Evolutionary conservation across 2,888 invertebrate genomes (phyloP), one percentile per base, ranked within the genome.

Genomic region (Drosophila peninsularis): DNA sequence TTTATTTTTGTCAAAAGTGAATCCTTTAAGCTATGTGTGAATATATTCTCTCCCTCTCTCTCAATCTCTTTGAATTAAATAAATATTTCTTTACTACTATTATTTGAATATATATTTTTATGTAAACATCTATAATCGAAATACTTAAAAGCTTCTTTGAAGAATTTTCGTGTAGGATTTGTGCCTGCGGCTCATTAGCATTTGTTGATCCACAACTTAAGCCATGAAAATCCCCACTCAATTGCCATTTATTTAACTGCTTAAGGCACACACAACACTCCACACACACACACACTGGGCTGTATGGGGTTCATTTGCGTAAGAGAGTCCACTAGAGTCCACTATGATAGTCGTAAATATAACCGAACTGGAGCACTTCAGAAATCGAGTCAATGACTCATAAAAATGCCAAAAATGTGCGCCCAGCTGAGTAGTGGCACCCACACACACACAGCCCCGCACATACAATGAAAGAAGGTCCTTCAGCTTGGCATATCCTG

Each of bases 311-410:
- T 79, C 62, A 79, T 76, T 76, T 76, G 80, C 76, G 53, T 77
- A 70, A 61, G 55, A 49, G 68, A 37, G 61, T 70, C 61, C 70
- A 69, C 53, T 37, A 36, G 62, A 62, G 75, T 74, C 57, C 63
- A 62, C 77, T 53, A 53, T 30, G 62, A 45, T 42, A 49, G 63
- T 77, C 68, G 49, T 67, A 71, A 58, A 68, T 75, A 75, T 66
- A 68, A 57, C 56, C 56, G 27, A 41, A 37, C 72, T 36, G 34
- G 49, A 50, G 65, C 84, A 83, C 87, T 88, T 70, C 78, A 78
- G 82, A 87, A 88, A 87, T 83, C 89, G 89, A 88, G 78, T 83
- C 89, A 83, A 83, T 83, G 89, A 88, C 78, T 83, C 89, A 88
- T 83, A 83, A 83, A 83, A 83, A 83, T 83, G 83, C 83, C 83